These are phyloP conservation scores for Spodoptera picta DNA, from an alignment of 2,888 invertebrate genomes.

Conservation along the genomic window DNA sequence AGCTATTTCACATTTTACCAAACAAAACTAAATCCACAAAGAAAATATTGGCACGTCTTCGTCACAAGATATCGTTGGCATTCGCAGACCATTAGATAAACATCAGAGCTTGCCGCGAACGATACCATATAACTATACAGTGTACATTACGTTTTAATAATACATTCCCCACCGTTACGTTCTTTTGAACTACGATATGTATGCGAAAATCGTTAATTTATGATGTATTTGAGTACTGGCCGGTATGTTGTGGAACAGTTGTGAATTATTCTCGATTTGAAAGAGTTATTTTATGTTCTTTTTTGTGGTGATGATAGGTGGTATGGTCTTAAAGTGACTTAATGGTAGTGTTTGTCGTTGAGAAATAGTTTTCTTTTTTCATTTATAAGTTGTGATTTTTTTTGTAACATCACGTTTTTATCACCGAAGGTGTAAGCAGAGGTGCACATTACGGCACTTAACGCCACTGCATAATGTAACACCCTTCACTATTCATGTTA, in stretches of 20 bases:
- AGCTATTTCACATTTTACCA: no score
- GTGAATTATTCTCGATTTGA: slow-evolving; percentile 29
- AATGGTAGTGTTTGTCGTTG: no score
- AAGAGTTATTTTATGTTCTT: slow-evolving; percentile 4
- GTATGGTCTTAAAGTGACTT: neutral
- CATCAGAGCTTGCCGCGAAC: slow-evolving; percentile 36
- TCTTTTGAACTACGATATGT: slow-evolving; percentile 42
- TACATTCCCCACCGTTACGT: slow-evolving; percentile 56
- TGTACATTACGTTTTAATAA: slow-evolving; percentile 60
- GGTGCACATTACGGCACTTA: no score
- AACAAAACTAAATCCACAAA: no score
- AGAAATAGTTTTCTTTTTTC: no score
- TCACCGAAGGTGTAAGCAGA: no score
- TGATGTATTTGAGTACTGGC: slow-evolving; percentile 38
- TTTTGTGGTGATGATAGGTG: slow-evolving; percentile 3
- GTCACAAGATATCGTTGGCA: slow-evolving; percentile 36
- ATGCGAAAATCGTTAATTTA: slow-evolving; percentile 52
- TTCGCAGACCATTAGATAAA: slow-evolving; percentile 47
- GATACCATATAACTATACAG: slow-evolving; percentile 45
- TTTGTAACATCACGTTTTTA: no score
- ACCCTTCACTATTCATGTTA: no score
- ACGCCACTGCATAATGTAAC: no score
- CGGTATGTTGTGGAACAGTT: slow-evolving; percentile 20
- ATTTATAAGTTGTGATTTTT: no score
- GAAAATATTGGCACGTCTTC: slow-evolving; percentile 35